Evolutionary conservation across 1,140 invertebrate genomes (phyloP), one percentile per base, ranked within the genome.

Genomic region (Meteorus sp.): DNA sequence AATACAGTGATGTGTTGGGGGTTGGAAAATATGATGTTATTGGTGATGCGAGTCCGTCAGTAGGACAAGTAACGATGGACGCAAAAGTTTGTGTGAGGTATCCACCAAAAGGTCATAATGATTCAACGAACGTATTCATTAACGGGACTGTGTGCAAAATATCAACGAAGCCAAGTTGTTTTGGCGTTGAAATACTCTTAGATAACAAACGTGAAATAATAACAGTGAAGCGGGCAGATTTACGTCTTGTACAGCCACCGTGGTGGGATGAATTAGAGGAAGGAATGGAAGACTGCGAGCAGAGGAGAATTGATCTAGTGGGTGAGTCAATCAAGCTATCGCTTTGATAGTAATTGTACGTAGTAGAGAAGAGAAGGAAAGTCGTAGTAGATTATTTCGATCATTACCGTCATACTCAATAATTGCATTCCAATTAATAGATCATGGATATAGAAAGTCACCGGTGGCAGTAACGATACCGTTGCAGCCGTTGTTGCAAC

Each of bases 261-360:
- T 98, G 95, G 95, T 92, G 87, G 79, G 95, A 98, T 69, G 95
- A 98, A 77, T 78, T 97, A 39, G 92, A 93, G 69, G 90, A 91
- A 48, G 73, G 68, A 8, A 50, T 77, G 60, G 74, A 77, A 51
- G 74, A 77, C 31, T 69, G 63, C 54, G 74, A 77, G 39, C 44
- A 65, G 31, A 59, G 69, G 48, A 71, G 69, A 51, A 59, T 68
- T 19, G 72, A 76, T 39, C 53, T 54, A 13, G 70, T 70, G 66
- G 76, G 75, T 77, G 68, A 56, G 60, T 54, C 15, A 2, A 5
- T 22, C 37, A 35, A 13, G 9, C 17, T 43, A 19, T 41, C 20
- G 1, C 7, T n/a, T 15, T 60, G 4, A 9, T 29, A 29, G 27
- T 29, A 4, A 4, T 29, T 29, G 4, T 9, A 29, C 27, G 4